Base-by-base conservation (phyloP, 1,140 invertebrate species). In the Drosophila sechellia region DNA sequence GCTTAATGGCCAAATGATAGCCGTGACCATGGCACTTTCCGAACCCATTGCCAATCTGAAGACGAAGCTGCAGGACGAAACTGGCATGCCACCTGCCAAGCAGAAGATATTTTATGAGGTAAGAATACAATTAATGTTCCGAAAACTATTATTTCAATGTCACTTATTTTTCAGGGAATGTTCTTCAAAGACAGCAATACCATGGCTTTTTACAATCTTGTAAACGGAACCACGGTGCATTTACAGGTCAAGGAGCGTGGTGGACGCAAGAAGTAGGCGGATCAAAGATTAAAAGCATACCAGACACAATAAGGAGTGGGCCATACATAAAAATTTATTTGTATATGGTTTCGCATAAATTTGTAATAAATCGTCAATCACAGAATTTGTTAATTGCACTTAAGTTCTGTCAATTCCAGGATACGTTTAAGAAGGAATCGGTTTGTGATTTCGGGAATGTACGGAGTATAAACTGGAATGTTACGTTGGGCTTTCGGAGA, bases 131-230 rank as follows among this genome's bases (percentile, higher is more conserved):
- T 0, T 50, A 2, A 57, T 15, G 39, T 27, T 6, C 42, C 15
- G 6, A 20, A 20, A 27, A 15, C 20, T 5, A 11, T 6, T 42
- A 0, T 6, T 13, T 43, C 46, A n/a, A n/a, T 37, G n/a, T 1
- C 74, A 76, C 74, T 77, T 74, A 71, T 77, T 75, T 90, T 95
- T 95, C 92, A 98, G 96, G 98, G 98, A 43, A 95, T 99, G 92
- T 99, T 99, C 93, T 98, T 99, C 93, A 99, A 99, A 92, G 98
- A 99, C 93, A 98, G 95, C 20, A 98, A 99, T 90, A 95, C 96
- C 2, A 93, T 99, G 91, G 99, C 97, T 0, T 99, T 96, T 93
- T 99, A 99, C 93, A 99, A 99, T 93, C 95, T 99, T 25, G 93
- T 95, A 0, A 95, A 96, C 10, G 96, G 96, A 45, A 96, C 95